A percentile compares a stretch with the other conserved stretches of the same genome.
Conservation (phyloP, 2,797 vertebrate species). For the Galaxias olidus region DNA sequence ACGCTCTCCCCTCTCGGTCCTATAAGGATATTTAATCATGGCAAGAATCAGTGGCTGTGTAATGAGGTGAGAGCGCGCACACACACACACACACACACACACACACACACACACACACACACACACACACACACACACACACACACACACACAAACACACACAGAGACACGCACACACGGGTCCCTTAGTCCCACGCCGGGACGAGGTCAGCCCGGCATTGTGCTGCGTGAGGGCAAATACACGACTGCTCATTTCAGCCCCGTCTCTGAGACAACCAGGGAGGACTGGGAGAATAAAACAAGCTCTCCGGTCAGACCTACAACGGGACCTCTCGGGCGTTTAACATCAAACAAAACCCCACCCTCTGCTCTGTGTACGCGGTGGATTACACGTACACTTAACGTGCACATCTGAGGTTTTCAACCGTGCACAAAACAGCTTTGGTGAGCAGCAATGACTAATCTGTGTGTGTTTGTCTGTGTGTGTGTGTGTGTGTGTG, state of each 20-base stretch:
- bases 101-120: background rate
- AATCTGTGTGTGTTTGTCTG: background rate
- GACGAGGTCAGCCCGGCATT: background rate
- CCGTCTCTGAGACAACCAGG: background rate
- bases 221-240: background rate
- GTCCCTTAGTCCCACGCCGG: background rate
- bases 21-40: background rate
- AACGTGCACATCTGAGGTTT: too few relatives aligned
- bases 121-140: slow-evolving; percentile 5
- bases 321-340: background rate
- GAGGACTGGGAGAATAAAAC: too few relatives aligned
- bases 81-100: background rate
- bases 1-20: background rate
- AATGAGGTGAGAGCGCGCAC: background rate
- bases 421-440: too few relatives aligned
- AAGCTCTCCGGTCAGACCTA: too few relatives aligned
- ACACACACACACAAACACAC: background rate
- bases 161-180: background rate
- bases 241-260: background rate
- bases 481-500: background rate
- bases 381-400: too few relatives aligned
- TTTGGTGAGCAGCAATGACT: too few relatives aligned
- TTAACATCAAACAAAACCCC: too few relatives aligned
- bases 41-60: slow-evolving; percentile 1
- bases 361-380: too few relatives aligned